These are phyloP conservation scores for Mormyrus iriodes DNA, from an alignment of 2,113 vertebrate genomes.

Conservation along the genomic window DNA sequence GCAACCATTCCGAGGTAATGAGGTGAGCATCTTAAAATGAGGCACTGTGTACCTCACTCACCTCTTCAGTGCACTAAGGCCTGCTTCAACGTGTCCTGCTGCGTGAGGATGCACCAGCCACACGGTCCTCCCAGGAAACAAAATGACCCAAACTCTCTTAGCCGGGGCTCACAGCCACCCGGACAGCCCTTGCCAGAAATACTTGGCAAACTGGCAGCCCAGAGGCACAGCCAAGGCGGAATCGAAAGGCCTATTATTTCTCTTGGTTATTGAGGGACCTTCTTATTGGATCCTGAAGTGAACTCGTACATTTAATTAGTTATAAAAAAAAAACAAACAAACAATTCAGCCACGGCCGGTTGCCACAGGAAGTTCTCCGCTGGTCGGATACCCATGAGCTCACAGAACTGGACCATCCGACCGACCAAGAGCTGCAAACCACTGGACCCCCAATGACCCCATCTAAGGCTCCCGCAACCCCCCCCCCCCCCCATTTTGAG, in stretches of 20 bases:
- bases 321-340: conserved; percentile 10
- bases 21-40: not conserved
- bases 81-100: not conserved
- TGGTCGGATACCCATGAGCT: conserved; percentile 20
- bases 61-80: not conserved
- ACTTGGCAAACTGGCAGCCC: conserved; percentile 43
- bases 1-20: not conserved
- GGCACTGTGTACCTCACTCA: not conserved
- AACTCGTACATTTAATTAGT: conserved; percentile 44
- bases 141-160: conserved; percentile 34
- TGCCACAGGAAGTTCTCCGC: conserved; percentile 12
- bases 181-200: conserved; percentile 50
- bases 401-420: conserved; percentile 12
- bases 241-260: conserved; percentile 54
- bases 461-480: not conserved
- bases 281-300: conserved; percentile 23
- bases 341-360: conserved; percentile 28
- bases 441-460: not conserved
- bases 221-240: conserved; percentile 40
- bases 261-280: conserved; percentile 47
- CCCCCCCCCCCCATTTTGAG: not conserved
- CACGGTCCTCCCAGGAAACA: conserved; percentile 37
- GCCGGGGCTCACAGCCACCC: conserved; percentile 41
- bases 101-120: conserved; percentile 27
- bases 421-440: not conserved